phyloP scores from a whole-genome alignment of 2,113 vertebrate genomes.

The Saimiri boliviensis region DNA sequence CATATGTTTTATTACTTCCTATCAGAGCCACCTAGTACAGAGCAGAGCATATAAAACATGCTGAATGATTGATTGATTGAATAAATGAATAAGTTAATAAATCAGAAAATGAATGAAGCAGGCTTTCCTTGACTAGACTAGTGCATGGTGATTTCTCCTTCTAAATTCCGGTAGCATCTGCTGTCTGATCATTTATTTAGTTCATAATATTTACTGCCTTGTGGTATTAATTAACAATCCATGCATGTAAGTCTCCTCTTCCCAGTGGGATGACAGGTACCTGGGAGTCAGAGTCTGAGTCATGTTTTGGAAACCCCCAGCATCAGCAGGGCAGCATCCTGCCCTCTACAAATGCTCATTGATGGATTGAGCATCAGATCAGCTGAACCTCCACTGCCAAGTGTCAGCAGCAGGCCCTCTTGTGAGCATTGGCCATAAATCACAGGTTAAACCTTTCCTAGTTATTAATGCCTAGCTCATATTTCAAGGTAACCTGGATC shows the following conservation, averaged over 20 bases:
- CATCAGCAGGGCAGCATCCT: background rate
- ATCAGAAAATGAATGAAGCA: background rate
- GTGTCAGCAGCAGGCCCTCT: background rate
- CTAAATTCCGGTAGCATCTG: background rate
- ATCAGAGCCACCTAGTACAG: background rate
- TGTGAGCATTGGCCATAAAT: background rate
- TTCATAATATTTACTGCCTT: background rate
- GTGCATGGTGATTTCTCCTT: background rate
- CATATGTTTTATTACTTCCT: background rate
- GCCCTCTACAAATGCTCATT: background rate
- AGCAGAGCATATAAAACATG: background rate
- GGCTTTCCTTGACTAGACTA: background rate
- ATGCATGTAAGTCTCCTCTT: background rate
- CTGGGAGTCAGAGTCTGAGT: background rate
- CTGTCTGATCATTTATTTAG: background rate
- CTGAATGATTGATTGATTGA: background rate
- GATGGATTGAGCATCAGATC: background rate
- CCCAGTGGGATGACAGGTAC: background rate
- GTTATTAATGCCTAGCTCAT: background rate
- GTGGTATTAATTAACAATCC: conserved; percentile 3
- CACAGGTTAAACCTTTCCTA: background rate
- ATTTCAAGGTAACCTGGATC: background rate
- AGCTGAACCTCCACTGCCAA: background rate
- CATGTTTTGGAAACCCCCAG: background rate
- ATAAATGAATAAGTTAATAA: background rate